Evolutionary conservation across 2,888 invertebrate species (phyloP).

Genomic region (Saturnia pavonia): DNA sequence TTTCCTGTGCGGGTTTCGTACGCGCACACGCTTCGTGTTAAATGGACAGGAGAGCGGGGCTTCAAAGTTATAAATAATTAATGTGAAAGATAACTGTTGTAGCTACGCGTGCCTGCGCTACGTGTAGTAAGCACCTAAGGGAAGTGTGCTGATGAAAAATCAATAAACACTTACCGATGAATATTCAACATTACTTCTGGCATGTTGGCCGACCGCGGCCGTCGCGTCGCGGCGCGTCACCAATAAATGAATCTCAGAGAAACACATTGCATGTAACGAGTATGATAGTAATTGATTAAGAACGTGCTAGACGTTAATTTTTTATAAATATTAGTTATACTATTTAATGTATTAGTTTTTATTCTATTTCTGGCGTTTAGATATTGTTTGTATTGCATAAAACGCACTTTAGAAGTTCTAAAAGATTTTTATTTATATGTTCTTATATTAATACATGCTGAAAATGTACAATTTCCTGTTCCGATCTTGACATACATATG

Average conservation of each 20-base stretch:
- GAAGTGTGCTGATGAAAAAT: conserved; percentile 32
- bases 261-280: background rate
- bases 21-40: conserved; percentile 43
- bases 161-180: conserved; percentile 25
- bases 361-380: background rate
- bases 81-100: conserved; percentile 61
- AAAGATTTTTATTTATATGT: background rate
- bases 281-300: conserved; percentile 26
- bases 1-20: conserved; percentile 60
- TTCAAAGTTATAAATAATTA: conserved; percentile 57
- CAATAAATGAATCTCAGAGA: conserved; percentile 11
- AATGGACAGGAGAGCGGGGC: conserved; percentile 30
- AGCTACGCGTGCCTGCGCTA: conserved; percentile 50
- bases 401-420: background rate
- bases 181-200: conserved; percentile 27
- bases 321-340: background rate
- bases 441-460: background rate
- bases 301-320: background rate
- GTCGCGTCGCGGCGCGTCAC: background rate
- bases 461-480: background rate
- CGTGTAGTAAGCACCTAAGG: conserved; percentile 39
- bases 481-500: background rate
- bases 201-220: conserved; percentile 11
- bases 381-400: background rate
- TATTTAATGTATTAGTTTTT: background rate